A percentile compares a stretch with the other conserved stretches of the same genome.
These are phyloP conservation scores for Danionella cerebrum DNA, from an alignment of 2,113 vertebrate species.

Conservation along the genomic window DNA sequence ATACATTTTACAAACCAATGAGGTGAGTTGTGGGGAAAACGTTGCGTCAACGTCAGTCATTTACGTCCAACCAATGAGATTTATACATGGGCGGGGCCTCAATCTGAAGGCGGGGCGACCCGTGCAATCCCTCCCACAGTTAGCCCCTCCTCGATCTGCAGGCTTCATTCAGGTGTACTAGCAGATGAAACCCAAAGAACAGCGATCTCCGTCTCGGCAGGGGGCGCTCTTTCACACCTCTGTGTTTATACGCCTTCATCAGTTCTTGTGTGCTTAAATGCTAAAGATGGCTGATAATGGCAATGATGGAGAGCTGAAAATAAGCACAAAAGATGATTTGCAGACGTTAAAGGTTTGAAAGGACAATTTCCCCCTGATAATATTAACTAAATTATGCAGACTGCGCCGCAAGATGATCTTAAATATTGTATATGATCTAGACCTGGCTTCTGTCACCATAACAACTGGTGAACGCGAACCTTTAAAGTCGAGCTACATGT, in stretches of 20 bases:
- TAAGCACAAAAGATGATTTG: constrained; percentile 52
- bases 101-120: too few relatives aligned
- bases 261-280: background rate
- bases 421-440: background rate
- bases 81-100: too few relatives aligned
- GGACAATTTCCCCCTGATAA: background rate
- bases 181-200: too few relatives aligned
- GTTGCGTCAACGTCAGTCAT: too few relatives aligned
- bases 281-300: constrained; percentile 67
- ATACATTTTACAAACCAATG: too few relatives aligned
- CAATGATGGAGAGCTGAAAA: constrained; percentile 44
- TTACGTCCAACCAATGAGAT: too few relatives aligned
- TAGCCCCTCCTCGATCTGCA: too few relatives aligned
- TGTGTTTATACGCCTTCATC: background rate
- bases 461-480: too few relatives aligned
- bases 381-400: too few relatives aligned
- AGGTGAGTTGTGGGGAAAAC: too few relatives aligned
- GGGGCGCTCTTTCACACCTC: background rate
- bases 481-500: background rate
- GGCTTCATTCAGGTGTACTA: too few relatives aligned
- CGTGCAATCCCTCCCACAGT: too few relatives aligned
- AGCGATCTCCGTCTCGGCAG: constrained; percentile 3
- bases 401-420: background rate
- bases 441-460: constrained; percentile 47
- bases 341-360: constrained; percentile 53